phyloP scores from a whole-genome alignment of 1,140 invertebrate genomes.

The Cataglyphis hispanica region DNA sequence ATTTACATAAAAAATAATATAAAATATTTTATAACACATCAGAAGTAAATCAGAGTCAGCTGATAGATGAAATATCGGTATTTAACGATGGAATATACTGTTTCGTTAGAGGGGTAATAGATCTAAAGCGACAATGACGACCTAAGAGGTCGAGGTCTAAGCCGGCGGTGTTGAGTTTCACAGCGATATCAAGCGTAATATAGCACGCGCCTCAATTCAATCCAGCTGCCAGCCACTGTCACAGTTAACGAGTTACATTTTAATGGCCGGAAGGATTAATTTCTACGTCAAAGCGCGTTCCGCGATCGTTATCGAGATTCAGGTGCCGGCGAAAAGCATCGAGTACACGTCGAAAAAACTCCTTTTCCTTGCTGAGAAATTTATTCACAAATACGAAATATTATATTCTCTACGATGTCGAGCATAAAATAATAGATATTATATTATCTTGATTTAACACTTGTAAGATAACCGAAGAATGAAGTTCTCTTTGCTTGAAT shows the following conservation, averaged over 20 bases:
- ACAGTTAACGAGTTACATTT: conserved; percentile 70
- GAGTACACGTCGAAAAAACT: neutral
- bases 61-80: conserved; percentile 29
- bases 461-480: neutral
- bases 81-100: conserved; percentile 59
- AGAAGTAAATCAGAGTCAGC: conserved; percentile 1
- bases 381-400: conserved; percentile 7
- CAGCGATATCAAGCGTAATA: conserved; percentile 76
- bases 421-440: neutral
- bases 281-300: conserved; percentile 57
- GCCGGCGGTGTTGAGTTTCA: conserved; percentile 77
- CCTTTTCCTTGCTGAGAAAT: neutral
- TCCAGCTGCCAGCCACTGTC: conserved; percentile 74
- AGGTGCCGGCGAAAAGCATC: conserved; percentile 57
- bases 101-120: conserved; percentile 56
- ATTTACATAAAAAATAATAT: neutral
- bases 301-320: conserved; percentile 58
- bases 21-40: neutral
- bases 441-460: neutral
- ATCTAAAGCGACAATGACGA: conserved; percentile 64
- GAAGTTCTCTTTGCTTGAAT: neutral
- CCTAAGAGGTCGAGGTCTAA: conserved; percentile 74
- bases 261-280: conserved; percentile 75
- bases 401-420: neutral
- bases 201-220: conserved; percentile 80